Evolutionary conservation across 1,140 invertebrate genomes (phyloP), one percentile per base, ranked within the genome.

Genomic region (Ostrea edulis): DNA sequence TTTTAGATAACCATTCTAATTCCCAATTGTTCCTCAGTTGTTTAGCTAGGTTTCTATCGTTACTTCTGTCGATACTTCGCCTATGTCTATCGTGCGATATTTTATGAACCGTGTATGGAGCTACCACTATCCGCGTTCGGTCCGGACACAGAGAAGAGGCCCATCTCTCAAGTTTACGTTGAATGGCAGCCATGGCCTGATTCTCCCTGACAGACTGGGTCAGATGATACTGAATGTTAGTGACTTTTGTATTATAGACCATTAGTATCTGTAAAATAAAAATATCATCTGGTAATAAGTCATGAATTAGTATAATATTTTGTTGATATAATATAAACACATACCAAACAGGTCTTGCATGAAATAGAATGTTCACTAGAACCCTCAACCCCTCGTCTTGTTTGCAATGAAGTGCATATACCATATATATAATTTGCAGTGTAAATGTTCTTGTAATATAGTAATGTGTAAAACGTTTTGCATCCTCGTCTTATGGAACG

Each of bases 81-180:
- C 85, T 84, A 25, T 77, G 52, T n/a, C 89, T 53, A 0, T 29
- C 14, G 9, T 82, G 22, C 3, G 87, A 77, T 22, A 92, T 84
- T 9, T 17, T 54, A 29, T 85, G 51, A 5, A 91, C 62, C 7
- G 53, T 84, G 84, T 88, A 92, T 0, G 90, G 91, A 12, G 89
- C 54, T 9, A 91, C 87, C 8, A 88, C 87, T 44, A 91, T 84
- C 20, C 91, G 86, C 54, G 89, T 91, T 53, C 58, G 81, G 58
- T 55, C 53, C 5, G 91, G 90, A 86, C 91, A 92, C 1, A 82
- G 68, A 9, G 82, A 68, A 12, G 68, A 81, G 12, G 89, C 86
- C 91, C 91, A 92, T 17, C 86, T 83, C 4, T 90, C 88, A 53
- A 92, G 29, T 82, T 92, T 92, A 0, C 89, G 68, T 54, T 91